Evolutionary conservation across 2,888 invertebrate genomes (phyloP).

Genomic region (Synanthedon myopaeformis): DNA sequence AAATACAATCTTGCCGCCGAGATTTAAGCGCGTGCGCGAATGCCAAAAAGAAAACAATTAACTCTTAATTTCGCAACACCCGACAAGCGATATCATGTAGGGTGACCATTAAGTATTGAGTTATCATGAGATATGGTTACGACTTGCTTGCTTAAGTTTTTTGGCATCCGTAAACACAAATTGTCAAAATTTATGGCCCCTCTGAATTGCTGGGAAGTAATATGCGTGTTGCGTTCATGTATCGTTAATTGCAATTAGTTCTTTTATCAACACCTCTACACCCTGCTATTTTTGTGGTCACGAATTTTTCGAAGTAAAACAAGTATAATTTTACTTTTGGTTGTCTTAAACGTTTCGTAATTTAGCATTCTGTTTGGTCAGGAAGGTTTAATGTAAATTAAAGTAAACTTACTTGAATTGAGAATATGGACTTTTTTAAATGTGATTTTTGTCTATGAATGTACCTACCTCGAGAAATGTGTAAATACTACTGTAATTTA

Average conservation of each 20-base stretch:
- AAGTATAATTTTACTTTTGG: too few species aligned
- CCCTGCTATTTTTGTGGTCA: background rate
- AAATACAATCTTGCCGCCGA: slow-evolving; percentile 26
- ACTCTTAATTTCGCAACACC: slow-evolving; percentile 43
- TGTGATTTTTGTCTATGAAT: too few species aligned
- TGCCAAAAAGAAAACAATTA: slow-evolving; percentile 33
- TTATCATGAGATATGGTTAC: slow-evolving; percentile 30
- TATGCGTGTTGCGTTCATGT: slow-evolving; percentile 4
- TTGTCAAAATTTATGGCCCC: slow-evolving; percentile 22
- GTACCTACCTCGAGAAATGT: too few species aligned
- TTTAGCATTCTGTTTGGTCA: too few species aligned
- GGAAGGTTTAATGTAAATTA: too few species aligned
- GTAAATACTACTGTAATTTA: background rate
- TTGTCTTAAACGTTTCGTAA: too few species aligned
- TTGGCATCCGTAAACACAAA: slow-evolving; percentile 15
- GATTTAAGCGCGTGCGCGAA: slow-evolving; percentile 27
- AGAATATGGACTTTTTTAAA: too few species aligned
- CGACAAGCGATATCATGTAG: slow-evolving; percentile 32
- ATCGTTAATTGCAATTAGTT: slow-evolving; percentile 12
- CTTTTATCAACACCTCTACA: background rate
- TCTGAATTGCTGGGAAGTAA: slow-evolving; percentile 17
- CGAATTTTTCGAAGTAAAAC: too few species aligned
- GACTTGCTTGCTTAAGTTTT: slow-evolving; percentile 13
- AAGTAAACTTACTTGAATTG: too few species aligned
- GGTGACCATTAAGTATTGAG: slow-evolving; percentile 31